phyloP scores from a whole-genome alignment of 2,113 vertebrate genomes.

The Furnarius figulus region DNA sequence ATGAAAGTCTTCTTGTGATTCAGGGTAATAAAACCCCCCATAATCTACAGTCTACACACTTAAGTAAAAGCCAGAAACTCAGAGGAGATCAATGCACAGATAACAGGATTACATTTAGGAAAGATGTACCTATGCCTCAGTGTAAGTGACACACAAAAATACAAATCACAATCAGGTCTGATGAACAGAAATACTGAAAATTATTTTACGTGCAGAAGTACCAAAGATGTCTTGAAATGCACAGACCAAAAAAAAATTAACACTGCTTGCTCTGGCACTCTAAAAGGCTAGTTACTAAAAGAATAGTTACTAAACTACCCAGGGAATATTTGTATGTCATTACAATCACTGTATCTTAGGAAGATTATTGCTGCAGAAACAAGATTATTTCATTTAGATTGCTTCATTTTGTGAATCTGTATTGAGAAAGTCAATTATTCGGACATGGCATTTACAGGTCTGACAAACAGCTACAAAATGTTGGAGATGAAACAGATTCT shows the following conservation, averaged over 20 bases:
- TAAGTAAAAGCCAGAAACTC: neutral
- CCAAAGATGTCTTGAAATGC: neutral
- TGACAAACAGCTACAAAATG: constrained; percentile 20
- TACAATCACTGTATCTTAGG: neutral
- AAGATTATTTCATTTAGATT: neutral
- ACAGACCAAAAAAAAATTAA: neutral
- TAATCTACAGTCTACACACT: neutral
- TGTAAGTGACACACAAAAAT: neutral
- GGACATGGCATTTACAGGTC: neutral
- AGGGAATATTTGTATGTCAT: neutral
- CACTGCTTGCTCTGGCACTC: neutral
- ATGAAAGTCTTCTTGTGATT: neutral
- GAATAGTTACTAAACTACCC: neutral
- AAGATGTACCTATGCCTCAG: neutral
- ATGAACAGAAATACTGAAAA: neutral
- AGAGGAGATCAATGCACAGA: neutral
- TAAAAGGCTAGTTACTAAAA: neutral
- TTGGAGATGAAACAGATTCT: constrained; percentile 8
- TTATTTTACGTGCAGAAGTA: neutral
- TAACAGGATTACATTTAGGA: neutral
- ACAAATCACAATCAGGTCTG: neutral
- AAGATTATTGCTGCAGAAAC: neutral
- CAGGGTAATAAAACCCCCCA: neutral
- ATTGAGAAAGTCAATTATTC: neutral
- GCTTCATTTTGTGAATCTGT: neutral